A percentile compares a stretch with the other conserved stretches of the same genome.
These are phyloP conservation scores for Atherinomorus stipes DNA, from an alignment of 2,113 vertebrate genomes.

Conservation along the genomic window DNA sequence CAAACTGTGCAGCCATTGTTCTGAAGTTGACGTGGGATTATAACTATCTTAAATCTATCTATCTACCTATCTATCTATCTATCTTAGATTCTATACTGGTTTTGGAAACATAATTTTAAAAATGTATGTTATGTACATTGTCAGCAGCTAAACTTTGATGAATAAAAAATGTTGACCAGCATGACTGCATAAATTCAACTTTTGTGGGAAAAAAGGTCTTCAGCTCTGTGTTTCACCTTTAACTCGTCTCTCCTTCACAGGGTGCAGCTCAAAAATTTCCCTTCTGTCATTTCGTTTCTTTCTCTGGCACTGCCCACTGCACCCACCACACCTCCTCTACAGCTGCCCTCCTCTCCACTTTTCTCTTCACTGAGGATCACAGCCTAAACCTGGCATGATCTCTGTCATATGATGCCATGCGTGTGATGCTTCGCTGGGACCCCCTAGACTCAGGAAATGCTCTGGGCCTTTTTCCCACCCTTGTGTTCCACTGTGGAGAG, in stretches of 20 bases:
- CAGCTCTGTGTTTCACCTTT: not conserved
- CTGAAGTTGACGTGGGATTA: not conserved
- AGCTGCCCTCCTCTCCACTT: slow-evolving; percentile 38
- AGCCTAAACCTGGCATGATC: slow-evolving; percentile 72
- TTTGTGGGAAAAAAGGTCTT: not conserved
- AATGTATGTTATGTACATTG: no score
- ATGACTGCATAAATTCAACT: not conserved
- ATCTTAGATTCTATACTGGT: no score
- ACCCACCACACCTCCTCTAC: slow-evolving; percentile 36
- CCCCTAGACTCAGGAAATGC: slow-evolving; percentile 83
- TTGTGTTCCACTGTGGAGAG: slow-evolving; percentile 75
- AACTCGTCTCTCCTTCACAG: not conserved
- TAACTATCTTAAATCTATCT: no score
- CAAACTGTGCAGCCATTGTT: not conserved
- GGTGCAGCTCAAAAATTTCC: slow-evolving; percentile 12
- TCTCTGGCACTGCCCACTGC: slow-evolving; percentile 45
- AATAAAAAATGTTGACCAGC: not conserved
- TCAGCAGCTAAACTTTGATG: not conserved
- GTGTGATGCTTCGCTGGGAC: slow-evolving; percentile 83
- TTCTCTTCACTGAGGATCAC: slow-evolving; percentile 65
- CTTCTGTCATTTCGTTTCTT: slow-evolving; percentile 19
- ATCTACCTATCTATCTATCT: no score
- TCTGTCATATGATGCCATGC: slow-evolving; percentile 79
- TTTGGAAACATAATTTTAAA: no score
- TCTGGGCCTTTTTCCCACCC: slow-evolving; percentile 83